Evolutionary conservation across 2,113 vertebrate genomes (phyloP).

Genomic region (Macrotis lagotis): DNA sequence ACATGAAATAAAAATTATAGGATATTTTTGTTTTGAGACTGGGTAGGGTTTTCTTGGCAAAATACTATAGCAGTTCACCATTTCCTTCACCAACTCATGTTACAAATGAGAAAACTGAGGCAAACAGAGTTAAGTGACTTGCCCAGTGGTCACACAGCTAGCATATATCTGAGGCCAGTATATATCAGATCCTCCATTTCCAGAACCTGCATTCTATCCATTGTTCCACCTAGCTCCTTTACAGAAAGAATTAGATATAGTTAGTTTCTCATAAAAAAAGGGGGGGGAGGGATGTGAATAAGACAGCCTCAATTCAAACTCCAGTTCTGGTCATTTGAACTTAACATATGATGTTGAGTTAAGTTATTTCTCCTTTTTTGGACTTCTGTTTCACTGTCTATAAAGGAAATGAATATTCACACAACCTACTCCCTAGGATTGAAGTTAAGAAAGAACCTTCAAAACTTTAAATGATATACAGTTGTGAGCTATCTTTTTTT

Average conservation of each 20-base stretch:
- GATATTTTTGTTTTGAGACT: neutral
- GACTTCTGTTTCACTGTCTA: neutral
- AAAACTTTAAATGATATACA: neutral
- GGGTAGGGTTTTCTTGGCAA: neutral
- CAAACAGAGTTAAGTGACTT: neutral
- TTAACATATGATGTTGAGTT: neutral
- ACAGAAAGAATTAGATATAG: constrained; percentile 37
- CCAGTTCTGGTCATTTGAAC: neutral
- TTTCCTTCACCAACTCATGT: neutral
- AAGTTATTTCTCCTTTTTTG: neutral
- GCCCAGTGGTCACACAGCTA: neutral
- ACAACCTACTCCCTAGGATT: neutral
- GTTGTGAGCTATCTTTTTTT: neutral
- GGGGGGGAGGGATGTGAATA: neutral
- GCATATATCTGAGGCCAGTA: neutral
- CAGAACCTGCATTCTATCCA: neutral
- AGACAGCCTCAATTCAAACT: neutral
- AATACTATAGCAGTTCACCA: neutral
- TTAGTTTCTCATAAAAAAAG: neutral
- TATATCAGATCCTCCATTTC: neutral
- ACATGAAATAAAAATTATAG: neutral
- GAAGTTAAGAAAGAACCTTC: neutral
- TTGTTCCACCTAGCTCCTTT: neutral
- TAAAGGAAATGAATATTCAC: neutral
- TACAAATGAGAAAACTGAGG: neutral